These are phyloP conservation scores for Parascotia fuliginaria DNA, from an alignment of 2,888 invertebrate genomes.

Conservation along the genomic window DNA sequence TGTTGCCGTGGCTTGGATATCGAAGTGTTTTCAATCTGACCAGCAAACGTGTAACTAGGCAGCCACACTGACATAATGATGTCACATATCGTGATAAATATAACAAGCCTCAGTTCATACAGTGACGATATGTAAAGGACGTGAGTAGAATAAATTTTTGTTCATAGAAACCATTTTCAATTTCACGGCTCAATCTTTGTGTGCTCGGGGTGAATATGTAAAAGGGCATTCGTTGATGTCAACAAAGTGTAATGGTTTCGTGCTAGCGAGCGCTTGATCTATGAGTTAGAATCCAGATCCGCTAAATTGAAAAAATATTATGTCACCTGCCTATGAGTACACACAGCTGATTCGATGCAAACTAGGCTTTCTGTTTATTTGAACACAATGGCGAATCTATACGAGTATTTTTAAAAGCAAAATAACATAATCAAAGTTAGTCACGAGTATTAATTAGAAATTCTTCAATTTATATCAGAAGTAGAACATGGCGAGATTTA, in stretches of 20 bases:
- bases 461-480: too few relatives aligned
- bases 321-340: slow-evolving; percentile 39
- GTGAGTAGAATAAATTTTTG: slow-evolving; percentile 81
- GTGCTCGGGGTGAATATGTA: slow-evolving; percentile 83
- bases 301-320: slow-evolving; percentile 67
- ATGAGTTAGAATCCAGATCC: slow-evolving; percentile 69
- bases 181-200: slow-evolving; percentile 85
- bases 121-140: slow-evolving; percentile 73
- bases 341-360: slow-evolving; percentile 41
- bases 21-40: too few relatives aligned
- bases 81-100: slow-evolving; percentile 21
- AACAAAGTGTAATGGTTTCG: slow-evolving; percentile 84
- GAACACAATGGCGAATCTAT: slow-evolving; percentile 9
- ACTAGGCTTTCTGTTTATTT: slow-evolving; percentile 29
- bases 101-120: slow-evolving; percentile 50
- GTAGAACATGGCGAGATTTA: too few relatives aligned
- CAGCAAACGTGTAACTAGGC: too few relatives aligned
- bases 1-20: too few relatives aligned
- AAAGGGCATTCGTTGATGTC: slow-evolving; percentile 83
- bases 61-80: slow-evolving; percentile 25
- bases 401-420: slow-evolving; percentile 15
- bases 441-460: too few relatives aligned
- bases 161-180: slow-evolving; percentile 84
- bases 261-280: slow-evolving; percentile 77
- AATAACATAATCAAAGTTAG: background rate